Evolutionary conservation across 2,797 vertebrate species (phyloP).

Genomic region (Clarias platycephalus): DNA sequence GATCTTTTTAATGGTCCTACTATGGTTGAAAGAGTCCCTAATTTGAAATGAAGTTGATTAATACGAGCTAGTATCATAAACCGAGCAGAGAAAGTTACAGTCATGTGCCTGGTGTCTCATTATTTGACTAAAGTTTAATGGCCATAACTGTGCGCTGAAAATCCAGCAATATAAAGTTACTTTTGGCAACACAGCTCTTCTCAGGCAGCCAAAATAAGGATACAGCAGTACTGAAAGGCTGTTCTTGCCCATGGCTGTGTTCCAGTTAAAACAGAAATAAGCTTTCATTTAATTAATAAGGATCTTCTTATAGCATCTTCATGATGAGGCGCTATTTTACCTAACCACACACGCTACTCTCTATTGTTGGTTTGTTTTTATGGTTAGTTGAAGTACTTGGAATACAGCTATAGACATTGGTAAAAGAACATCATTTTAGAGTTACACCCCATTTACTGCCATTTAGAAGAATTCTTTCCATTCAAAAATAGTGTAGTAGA

Average conservation of each 20-base stretch:
- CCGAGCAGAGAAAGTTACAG: constrained; percentile 14
- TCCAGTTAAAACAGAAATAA: constrained; percentile 27
- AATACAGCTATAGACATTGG: neutral
- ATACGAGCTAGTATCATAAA: constrained; percentile 26
- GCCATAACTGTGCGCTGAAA: constrained; percentile 38
- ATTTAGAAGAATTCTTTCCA: neutral
- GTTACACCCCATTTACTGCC: neutral
- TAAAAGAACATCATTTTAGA: neutral
- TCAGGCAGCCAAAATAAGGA: constrained; percentile 39
- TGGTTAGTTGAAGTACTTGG: neutral
- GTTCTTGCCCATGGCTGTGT: constrained; percentile 12
- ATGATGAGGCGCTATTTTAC: neutral
- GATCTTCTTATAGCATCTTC: constrained; percentile 15
- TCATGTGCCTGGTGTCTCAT: constrained; percentile 39
- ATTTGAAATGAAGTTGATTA: constrained; percentile 29
- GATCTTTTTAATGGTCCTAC: constrained; percentile 25
- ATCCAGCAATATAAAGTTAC: constrained; percentile 47
- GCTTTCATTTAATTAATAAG: neutral
- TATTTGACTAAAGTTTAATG: constrained; percentile 43
- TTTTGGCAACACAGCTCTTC: constrained; percentile 37
- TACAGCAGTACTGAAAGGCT: neutral
- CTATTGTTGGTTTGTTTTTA: constrained; percentile 9
- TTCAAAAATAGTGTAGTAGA: neutral
- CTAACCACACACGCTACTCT: neutral
- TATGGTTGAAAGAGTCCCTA: constrained; percentile 24